These are phyloP conservation scores for Peromyscus melanophrys DNA, from an alignment of 2,797 vertebrate genomes.

Conservation along the genomic window DNA sequence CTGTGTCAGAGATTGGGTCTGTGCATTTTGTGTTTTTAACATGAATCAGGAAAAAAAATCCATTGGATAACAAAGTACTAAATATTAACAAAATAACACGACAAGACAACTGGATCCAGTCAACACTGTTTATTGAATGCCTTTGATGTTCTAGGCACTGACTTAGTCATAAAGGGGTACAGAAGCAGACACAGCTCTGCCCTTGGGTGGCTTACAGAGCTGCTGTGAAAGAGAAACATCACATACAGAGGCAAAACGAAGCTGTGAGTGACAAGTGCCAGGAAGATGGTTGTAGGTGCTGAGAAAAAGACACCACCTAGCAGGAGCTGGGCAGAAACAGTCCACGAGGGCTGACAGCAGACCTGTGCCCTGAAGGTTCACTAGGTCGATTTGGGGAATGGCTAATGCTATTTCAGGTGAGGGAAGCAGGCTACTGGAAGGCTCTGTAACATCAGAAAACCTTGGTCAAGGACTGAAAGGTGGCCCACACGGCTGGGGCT, in stretches of 20 bases:
- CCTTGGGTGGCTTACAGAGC: conserved; percentile 19
- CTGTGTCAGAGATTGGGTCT: not conserved
- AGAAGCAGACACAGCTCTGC: conserved; percentile 54
- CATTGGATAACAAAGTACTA: not conserved
- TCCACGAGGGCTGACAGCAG: not conserved
- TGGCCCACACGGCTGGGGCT: not conserved
- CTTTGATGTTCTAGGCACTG: conserved; percentile 40
- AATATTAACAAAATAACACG: conserved; percentile 30
- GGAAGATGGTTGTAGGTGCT: not conserved
- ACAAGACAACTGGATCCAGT: conserved; percentile 35
- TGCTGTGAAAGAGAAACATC: conserved; percentile 9
- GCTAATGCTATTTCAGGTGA: not conserved
- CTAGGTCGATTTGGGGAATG: not conserved
- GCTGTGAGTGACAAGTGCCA: not conserved
- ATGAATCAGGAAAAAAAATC: not conserved
- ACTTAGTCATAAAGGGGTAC: conserved; percentile 35
- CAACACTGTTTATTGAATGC: conserved; percentile 54
- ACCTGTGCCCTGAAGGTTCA: not conserved
- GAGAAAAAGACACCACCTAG: not conserved
- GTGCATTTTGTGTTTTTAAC: conserved; percentile 51
- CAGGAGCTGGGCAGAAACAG: not conserved
- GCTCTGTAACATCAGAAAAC: not conserved
- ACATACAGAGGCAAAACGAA: conserved; percentile 46
- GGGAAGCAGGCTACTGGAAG: not conserved
- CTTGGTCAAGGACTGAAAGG: not conserved